These are phyloP conservation scores for Dromococcyx pavoninus DNA, from an alignment of 2,797 vertebrate species.

Conservation along the genomic window DNA sequence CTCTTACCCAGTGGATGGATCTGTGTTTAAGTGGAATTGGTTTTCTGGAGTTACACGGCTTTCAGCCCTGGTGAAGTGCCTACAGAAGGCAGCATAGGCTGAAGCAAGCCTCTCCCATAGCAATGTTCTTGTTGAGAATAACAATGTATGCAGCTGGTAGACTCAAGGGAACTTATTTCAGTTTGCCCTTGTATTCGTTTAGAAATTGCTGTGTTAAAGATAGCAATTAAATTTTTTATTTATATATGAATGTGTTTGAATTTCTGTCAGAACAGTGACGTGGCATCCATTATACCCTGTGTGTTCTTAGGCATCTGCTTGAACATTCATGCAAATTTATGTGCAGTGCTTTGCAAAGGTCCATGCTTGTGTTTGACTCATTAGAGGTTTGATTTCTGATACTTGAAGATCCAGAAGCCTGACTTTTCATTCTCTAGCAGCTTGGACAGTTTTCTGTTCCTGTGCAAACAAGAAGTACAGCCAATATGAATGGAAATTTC, in stretches of 20 bases:
- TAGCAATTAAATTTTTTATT: not conserved
- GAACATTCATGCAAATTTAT: not conserved
- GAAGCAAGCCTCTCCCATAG: not conserved
- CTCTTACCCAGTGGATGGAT: not conserved
- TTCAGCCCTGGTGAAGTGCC: not conserved
- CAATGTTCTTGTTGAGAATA: not conserved
- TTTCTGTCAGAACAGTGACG: not conserved
- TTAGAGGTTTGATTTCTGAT: not conserved
- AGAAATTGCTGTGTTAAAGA: not conserved
- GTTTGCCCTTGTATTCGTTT: not conserved
- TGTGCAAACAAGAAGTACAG: not conserved
- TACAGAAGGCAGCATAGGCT: not conserved
- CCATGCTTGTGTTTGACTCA: not conserved
- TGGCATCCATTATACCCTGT: not conserved
- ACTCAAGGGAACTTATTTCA: not conserved
- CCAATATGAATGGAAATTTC: not conserved
- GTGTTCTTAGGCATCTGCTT: not conserved
- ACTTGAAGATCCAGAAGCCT: not conserved
- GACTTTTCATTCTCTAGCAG: not conserved
- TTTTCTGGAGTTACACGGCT: not conserved
- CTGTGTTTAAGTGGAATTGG: not conserved
- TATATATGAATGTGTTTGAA: not conserved
- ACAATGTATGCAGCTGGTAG: fast-evolving
- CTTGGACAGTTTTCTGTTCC: not conserved
- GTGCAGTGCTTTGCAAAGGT: not conserved